These are phyloP conservation scores for Pimephales promelas DNA, from an alignment of 2,113 vertebrate genomes.

Conservation along the genomic window DNA sequence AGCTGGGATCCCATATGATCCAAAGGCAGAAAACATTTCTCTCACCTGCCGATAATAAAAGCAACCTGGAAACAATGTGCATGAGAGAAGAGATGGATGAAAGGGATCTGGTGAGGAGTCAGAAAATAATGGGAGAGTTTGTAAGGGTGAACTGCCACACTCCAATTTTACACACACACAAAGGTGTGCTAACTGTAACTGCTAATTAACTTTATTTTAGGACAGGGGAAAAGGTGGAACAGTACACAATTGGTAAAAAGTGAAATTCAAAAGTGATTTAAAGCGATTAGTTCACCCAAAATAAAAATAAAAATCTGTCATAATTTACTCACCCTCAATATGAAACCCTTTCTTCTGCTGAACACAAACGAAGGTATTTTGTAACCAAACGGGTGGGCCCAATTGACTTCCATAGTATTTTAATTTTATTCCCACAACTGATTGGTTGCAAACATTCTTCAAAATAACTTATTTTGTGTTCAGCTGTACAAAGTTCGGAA, in stretches of 20 bases:
- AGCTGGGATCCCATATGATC: constrained; percentile 7
- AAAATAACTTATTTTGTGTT: too few species aligned
- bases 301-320: too few species aligned
- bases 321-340: too few species aligned
- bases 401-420: too few species aligned
- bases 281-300: background rate
- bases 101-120: constrained; percentile 79
- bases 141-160: constrained; percentile 68
- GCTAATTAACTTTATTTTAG: constrained; percentile 29
- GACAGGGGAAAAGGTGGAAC: constrained; percentile 6
- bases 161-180: constrained; percentile 65
- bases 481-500: too few species aligned
- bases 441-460: too few species aligned
- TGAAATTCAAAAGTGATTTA: constrained; percentile 3
- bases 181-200: too few species aligned
- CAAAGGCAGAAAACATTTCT: constrained; percentile 5
- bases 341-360: too few species aligned
- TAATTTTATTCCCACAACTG: too few species aligned
- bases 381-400: too few species aligned
- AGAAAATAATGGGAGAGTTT: constrained; percentile 82
- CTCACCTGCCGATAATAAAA: constrained; percentile 26
- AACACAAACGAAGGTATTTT: too few species aligned
- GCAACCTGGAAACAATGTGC: constrained; percentile 19
- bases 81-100: constrained; percentile 28
- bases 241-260: constrained; percentile 14